Evolutionary conservation across 2,888 invertebrate genomes (phyloP).

Genomic region (Perdita meconis): DNA sequence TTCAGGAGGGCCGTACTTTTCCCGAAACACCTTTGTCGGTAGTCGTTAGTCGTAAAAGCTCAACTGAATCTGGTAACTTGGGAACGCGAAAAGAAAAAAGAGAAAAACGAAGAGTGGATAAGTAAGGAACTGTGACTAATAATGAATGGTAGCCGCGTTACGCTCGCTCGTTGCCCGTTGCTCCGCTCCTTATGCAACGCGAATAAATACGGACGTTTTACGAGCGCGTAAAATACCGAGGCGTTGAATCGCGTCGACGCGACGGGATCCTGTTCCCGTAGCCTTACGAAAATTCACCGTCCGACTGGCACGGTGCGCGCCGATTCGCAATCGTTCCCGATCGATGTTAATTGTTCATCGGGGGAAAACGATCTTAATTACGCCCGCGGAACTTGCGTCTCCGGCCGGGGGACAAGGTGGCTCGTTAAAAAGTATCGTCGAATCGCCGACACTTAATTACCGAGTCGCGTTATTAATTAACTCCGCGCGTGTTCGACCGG

Average conservation of each 20-base stretch:
- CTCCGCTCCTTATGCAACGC: constrained; percentile 74
- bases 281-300: constrained; percentile 41
- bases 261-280: constrained; percentile 74
- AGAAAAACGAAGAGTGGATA: constrained; percentile 28
- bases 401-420: constrained; percentile 6
- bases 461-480: constrained; percentile 43
- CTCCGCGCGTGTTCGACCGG: constrained; percentile 11
- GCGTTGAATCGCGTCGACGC: constrained; percentile 72
- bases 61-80: neutral
- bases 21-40: constrained; percentile 55
- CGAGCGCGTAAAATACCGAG: constrained; percentile 73
- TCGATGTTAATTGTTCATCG: constrained; percentile 33
- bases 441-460: constrained; percentile 35
- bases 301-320: neutral
- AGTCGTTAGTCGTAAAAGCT: constrained; percentile 28
- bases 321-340: constrained; percentile 25
- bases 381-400: constrained; percentile 4
- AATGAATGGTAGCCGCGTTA: constrained; percentile 36
- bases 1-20: constrained; percentile 26
- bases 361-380: constrained; percentile 33
- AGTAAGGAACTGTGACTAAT: constrained; percentile 61
- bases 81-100: no score
- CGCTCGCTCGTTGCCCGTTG: constrained; percentile 46
- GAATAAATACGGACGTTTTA: constrained; percentile 78
- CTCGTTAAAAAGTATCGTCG: constrained; percentile 27